Conservation (phyloP, 2,888 invertebrate species). For the Lepidonotus clava region DNA sequence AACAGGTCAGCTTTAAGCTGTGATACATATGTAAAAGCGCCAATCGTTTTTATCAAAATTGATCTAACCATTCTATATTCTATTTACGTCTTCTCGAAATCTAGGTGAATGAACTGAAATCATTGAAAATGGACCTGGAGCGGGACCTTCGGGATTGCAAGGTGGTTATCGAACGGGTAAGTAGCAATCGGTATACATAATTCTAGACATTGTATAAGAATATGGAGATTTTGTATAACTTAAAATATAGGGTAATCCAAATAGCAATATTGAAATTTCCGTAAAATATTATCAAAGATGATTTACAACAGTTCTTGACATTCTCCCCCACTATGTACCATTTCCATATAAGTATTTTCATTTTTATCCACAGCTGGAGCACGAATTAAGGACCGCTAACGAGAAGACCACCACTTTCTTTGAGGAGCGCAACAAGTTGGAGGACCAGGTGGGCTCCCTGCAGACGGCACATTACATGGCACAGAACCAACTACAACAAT, state of each 20-base stretch:
- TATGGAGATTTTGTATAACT: too few species aligned
- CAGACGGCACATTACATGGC: conserved; percentile 73
- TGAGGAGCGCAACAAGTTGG: conserved; percentile 72
- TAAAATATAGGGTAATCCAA: too few species aligned
- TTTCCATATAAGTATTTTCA: neutral
- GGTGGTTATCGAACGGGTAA: conserved; percentile 70
- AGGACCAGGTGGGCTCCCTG: conserved; percentile 73
- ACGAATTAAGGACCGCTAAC: conserved; percentile 73
- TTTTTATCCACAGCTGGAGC: conserved; percentile 67
- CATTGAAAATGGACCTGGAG: conserved; percentile 75
- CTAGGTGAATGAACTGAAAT: conserved; percentile 75
- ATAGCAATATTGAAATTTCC: too few species aligned
- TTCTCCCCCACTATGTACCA: neutral
- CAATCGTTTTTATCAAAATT: neutral
- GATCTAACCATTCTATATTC: neutral
- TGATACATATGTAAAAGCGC: too few species aligned
- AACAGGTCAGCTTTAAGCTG: too few species aligned
- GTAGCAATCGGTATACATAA: neutral
- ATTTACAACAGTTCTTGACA: neutral
- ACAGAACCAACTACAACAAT: conserved; percentile 74
- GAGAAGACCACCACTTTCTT: conserved; percentile 67
- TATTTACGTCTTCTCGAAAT: neutral
- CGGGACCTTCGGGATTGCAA: conserved; percentile 74
- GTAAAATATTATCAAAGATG: too few species aligned
- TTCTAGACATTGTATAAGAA: too few species aligned